Evolutionary conservation across 2,797 vertebrate species (phyloP), one percentile per base, ranked within the genome.

Genomic region (Fringilla coelebs): DNA sequence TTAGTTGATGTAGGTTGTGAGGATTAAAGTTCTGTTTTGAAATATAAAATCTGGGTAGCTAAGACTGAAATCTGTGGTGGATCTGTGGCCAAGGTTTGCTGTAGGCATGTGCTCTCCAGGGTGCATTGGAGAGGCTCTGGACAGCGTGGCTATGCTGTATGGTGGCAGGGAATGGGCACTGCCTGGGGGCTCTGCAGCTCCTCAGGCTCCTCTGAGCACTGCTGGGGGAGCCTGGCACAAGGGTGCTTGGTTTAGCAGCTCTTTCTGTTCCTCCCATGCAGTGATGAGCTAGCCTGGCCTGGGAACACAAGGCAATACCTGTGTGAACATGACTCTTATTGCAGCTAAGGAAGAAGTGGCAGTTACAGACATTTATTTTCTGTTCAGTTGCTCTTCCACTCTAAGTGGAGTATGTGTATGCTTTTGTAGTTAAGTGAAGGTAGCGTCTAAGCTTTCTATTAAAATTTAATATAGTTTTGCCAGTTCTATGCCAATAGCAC

Each of bases 401-500:
- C 17, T 24, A 29, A 76, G 57, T 24, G 31, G 36, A 41, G 4
- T 25, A 10, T 20, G 18, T 38, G 45, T 32, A 5, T n/a, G 43
- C 17, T 61, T 84, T 82, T 71, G 38, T 76, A 49, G 70, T 86
- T 87, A 86, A 92, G 46, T 68, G 62, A 58, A 74, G 52, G 57
- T 67, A 90, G 68, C 20, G 36, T 62, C 65, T 74, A 89, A 82
- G 40, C 63, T 76, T 94, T 88, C 38, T 74, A 17, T 82, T 95
- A 57, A 48, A 88, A 79, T 87, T 54, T 57, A 54, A 21, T 51
- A 16, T 72, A 1, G 1, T 87, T 92, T 91, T 92, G 25, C 51
- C 68, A 94, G 26, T 17, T 88, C 29, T 85, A 2, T 78, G 48
- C 61, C 54, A 84, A 10, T 22, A 92, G 31, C 52, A 17, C 24